These are phyloP conservation scores for Heliconius cydno DNA, from an alignment of 2,888 invertebrate genomes.

Conservation along the genomic window DNA sequence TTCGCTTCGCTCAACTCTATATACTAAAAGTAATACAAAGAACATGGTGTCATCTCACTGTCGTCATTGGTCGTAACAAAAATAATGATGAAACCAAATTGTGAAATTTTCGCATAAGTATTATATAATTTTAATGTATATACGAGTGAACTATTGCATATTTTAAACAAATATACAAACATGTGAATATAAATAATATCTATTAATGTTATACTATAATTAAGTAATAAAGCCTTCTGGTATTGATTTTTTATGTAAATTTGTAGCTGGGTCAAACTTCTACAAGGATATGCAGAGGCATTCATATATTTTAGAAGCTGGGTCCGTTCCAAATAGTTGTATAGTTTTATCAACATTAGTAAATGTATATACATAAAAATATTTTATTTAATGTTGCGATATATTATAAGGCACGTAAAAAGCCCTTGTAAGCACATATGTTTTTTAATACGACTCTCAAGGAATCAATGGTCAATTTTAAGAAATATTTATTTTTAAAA, in stretches of 20 bases:
- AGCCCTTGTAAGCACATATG: too few relatives aligned
- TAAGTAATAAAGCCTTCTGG: constrained; percentile 4
- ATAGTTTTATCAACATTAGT: not conserved
- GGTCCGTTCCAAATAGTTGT: not conserved
- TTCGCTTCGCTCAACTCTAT: not conserved
- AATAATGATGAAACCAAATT: constrained; percentile 8
- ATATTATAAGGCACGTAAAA: too few relatives aligned
- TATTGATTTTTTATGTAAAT: constrained; percentile 14
- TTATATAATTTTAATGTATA: not conserved
- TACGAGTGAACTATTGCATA: too few relatives aligned
- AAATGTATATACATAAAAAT: too few relatives aligned
- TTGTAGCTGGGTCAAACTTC: not conserved
- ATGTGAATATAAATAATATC: not conserved
- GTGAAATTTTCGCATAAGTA: not conserved
- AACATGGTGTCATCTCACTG: not conserved
- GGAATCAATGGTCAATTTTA: not conserved
- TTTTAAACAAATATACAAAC: not conserved
- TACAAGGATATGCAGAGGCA: not conserved
- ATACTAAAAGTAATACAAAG: not conserved
- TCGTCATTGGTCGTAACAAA: not conserved
- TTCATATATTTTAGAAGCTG: not conserved
- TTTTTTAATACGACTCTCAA: not conserved
- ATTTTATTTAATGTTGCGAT: too few relatives aligned
- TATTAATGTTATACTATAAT: not conserved
- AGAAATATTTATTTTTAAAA: not conserved